These are phyloP conservation scores for Ellobium chinense DNA, from an alignment of 2,888 invertebrate species.

Conservation along the genomic window DNA sequence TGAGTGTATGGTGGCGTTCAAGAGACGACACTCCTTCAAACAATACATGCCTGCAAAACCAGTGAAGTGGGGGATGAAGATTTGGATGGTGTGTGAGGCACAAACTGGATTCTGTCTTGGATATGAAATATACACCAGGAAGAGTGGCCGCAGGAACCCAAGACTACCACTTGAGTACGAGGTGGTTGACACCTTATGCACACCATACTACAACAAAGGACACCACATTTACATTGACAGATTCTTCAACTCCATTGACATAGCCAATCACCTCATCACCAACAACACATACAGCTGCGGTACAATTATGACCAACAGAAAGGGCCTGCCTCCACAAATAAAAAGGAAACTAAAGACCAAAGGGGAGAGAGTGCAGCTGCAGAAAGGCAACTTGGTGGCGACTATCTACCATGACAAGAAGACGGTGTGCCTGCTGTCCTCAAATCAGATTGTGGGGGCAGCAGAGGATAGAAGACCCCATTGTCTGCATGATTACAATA, in stretches of 20 bases:
- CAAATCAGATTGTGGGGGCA: background rate
- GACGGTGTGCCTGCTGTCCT: no score
- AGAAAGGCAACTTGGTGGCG: no score
- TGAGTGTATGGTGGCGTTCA: no score
- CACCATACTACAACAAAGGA: constrained; percentile 6
- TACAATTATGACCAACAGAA: constrained; percentile 33
- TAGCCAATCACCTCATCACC: background rate
- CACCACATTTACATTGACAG: constrained; percentile 28
- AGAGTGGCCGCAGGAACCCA: background rate
- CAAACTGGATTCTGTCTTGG: constrained; percentile 2
- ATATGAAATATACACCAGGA: constrained; percentile 12
- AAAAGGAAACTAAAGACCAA: no score
- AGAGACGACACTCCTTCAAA: no score
- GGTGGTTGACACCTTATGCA: constrained; percentile 1
- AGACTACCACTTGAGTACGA: background rate
- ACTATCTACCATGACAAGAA: constrained; percentile 12
- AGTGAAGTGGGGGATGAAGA: no score
- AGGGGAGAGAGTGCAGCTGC: no score
- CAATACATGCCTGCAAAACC: no score
- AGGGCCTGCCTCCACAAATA: no score
- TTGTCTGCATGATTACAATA: no score
- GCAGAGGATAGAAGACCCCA: no score
- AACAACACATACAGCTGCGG: constrained; percentile 42
- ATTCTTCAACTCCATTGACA: constrained; percentile 3
- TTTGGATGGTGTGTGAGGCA: background rate